Percentiles rank a stretch among this genome's conserved stretches.
These are phyloP conservation scores for Hyles euphorbiae DNA, from an alignment of 1,140 invertebrate genomes.

Conservation along the genomic window DNA sequence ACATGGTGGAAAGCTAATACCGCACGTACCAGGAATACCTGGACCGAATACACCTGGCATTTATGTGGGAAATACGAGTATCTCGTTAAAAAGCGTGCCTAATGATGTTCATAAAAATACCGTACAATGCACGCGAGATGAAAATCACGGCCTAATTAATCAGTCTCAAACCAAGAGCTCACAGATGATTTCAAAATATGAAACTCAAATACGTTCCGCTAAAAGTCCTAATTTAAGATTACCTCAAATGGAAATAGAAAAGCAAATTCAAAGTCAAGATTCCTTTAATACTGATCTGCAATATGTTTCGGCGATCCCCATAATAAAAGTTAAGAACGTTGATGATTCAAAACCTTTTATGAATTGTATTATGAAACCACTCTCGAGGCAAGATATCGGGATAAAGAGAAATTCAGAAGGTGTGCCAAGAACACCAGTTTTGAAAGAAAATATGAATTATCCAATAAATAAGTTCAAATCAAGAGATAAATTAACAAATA, in stretches of 20 bases:
- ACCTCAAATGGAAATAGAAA: conserved; percentile 36
- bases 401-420: conserved; percentile 57
- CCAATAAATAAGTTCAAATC: conserved; percentile 35
- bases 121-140: conserved; percentile 32
- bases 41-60: conserved; percentile 81
- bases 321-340: conserved; percentile 63
- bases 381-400: conserved; percentile 35
- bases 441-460: conserved; percentile 54
- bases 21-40: conserved; percentile 90
- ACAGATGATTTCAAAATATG: conserved; percentile 31
- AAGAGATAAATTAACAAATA: conserved; percentile 36
- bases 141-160: conserved; percentile 22
- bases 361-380: conserved; percentile 21
- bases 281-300: conserved; percentile 33
- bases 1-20: conserved; percentile 84
- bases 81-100: conserved; percentile 30
- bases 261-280: conserved; percentile 36
- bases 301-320: conserved; percentile 39
- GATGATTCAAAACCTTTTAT: conserved; percentile 48
- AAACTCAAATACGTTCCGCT: conserved; percentile 29
- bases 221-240: conserved; percentile 44
- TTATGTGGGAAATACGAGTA: conserved; percentile 45
- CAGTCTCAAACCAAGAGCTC: conserved; percentile 28
- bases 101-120: conserved; percentile 35
- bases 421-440: conserved; percentile 35